These are phyloP conservation scores for Acanthiza pusilla DNA, from an alignment of 2,797 vertebrate genomes.

Conservation along the genomic window DNA sequence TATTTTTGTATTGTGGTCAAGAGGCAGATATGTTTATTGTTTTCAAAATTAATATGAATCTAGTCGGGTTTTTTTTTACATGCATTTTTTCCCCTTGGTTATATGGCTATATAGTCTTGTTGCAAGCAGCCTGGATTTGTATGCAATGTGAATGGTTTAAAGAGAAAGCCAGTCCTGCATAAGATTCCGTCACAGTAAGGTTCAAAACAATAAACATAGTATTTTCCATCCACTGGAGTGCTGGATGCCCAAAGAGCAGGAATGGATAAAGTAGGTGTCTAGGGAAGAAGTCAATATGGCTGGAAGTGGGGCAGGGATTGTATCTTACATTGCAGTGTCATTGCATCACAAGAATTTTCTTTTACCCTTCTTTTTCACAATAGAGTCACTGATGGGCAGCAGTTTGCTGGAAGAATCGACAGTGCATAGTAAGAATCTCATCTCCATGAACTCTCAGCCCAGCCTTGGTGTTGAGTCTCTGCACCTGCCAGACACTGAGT, in stretches of 20 bases:
- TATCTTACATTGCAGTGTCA: not conserved
- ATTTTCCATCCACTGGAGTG: not conserved
- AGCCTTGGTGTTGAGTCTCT: slow-evolving; percentile 81
- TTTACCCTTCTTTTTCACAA: slow-evolving; percentile 52
- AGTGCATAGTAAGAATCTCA: slow-evolving; percentile 82
- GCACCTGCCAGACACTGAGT: slow-evolving; percentile 82
- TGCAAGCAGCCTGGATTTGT: not conserved
- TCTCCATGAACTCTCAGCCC: slow-evolving; percentile 87
- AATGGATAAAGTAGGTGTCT: not conserved
- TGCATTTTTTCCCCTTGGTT: not conserved
- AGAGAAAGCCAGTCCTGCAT: not conserved
- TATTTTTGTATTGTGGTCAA: not conserved
- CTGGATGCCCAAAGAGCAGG: not conserved
- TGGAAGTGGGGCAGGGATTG: not conserved
- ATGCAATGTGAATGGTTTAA: not conserved
- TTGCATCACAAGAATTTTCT: not conserved
- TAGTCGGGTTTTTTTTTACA: not conserved
- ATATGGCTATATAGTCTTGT: not conserved
- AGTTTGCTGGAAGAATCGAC: slow-evolving; percentile 85
- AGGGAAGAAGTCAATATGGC: not conserved
- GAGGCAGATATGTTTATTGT: not conserved
- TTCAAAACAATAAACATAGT: not conserved
- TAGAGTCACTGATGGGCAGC: slow-evolving; percentile 84
- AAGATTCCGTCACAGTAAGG: not conserved
- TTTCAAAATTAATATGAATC: not conserved